Evolutionary conservation across 2,113 vertebrate species (phyloP).

Genomic region (Aplodontia rufa): DNA sequence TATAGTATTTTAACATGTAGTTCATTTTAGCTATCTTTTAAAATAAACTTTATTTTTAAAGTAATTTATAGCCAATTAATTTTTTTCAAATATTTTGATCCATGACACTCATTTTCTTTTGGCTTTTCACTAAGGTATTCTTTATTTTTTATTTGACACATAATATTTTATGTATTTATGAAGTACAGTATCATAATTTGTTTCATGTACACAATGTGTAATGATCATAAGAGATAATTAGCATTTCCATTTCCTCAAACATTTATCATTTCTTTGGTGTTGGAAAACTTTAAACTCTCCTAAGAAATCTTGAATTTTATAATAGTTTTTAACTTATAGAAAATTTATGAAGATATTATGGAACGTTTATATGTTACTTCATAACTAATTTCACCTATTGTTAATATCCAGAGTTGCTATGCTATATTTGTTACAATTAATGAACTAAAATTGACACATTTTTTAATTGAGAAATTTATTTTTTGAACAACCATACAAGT

Average conservation of each 20-base stretch:
- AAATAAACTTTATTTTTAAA: neutral
- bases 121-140: neutral
- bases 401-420: neutral
- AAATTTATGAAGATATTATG: constrained; percentile 15
- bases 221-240: neutral
- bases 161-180: neutral
- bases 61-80: neutral
- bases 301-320: neutral
- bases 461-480: too few relatives aligned
- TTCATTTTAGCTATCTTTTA: neutral
- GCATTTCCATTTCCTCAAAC: neutral
- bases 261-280: neutral
- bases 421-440: neutral
- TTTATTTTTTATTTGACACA: too few relatives aligned
- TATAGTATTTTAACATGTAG: neutral
- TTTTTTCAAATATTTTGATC: neutral
- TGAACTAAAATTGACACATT: neutral
- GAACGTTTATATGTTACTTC: neutral
- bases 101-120: neutral
- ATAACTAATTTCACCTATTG: neutral
- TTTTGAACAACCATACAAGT: too few relatives aligned
- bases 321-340: constrained; percentile 12
- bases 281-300: neutral
- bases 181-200: neutral
- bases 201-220: neutral